Evolutionary conservation across 35 echinoderm and acorn worm genomes (phyloP).

Genomic region (Heliocidaris erythrogramma): DNA sequence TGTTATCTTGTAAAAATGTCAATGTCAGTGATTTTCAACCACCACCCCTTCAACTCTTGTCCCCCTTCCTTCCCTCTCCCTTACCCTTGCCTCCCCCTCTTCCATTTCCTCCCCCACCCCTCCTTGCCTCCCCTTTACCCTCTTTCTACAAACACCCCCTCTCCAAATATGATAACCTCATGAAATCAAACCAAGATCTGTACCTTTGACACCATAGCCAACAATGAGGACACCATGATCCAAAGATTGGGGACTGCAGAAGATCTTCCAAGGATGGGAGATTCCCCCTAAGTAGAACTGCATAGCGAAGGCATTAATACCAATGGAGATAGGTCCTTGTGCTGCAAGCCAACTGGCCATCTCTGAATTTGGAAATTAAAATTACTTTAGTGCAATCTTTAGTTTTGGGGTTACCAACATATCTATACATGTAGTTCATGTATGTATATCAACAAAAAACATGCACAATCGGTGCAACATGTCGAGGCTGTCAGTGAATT

Average conservation of each 20-base stretch:
- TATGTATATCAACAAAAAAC: too few relatives aligned
- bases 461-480: too few relatives aligned
- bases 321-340: slow-evolving; percentile 93
- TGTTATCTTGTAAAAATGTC: background rate
- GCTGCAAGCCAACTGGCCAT: slow-evolving; percentile 75
- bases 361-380: slow-evolving; percentile 42
- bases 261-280: slow-evolving; percentile 81
- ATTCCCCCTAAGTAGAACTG: slow-evolving; percentile 97
- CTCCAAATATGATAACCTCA: background rate
- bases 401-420: too few relatives aligned
- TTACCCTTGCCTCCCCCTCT: background rate
- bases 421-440: too few relatives aligned
- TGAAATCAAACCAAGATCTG: background rate
- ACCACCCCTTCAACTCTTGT: too few relatives aligned
- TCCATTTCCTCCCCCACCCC: background rate
- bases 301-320: slow-evolving; percentile 88
- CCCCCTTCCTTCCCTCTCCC: background rate
- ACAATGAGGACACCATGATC: slow-evolving; percentile 97
- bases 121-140: background rate
- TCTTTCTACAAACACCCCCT: background rate
- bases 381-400: too few relatives aligned
- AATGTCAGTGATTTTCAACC: too few relatives aligned
- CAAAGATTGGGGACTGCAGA: slow-evolving; percentile 68
- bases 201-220: slow-evolving; percentile 68
- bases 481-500: too few relatives aligned